These are phyloP conservation scores for Mormyrus hasselquistii DNA, from an alignment of 2,797 vertebrate genomes.

Conservation along the genomic window DNA sequence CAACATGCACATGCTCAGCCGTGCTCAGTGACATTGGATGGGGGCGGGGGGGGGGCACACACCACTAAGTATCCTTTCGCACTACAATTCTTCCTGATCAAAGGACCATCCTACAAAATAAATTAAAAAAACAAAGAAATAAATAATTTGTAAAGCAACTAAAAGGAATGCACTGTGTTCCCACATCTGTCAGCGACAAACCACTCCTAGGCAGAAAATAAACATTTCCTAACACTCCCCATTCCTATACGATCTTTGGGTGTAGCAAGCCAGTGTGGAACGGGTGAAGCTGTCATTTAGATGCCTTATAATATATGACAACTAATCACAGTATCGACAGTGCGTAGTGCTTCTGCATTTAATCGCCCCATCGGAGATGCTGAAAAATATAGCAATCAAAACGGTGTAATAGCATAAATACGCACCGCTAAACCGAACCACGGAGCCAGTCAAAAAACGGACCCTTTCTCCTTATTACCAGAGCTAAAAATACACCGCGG, in stretches of 20 bases:
- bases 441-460: neutral
- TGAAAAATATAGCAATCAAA: neutral
- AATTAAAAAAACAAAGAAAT: neutral
- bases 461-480: constrained; percentile 1
- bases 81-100: neutral
- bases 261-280: constrained; percentile 4
- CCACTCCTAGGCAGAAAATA: constrained; percentile 15
- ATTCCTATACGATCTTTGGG: constrained; percentile 29
- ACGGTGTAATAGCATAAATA: neutral
- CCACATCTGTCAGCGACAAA: neutral
- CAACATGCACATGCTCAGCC: neutral
- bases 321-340: neutral
- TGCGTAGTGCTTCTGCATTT: neutral
- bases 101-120: neutral
- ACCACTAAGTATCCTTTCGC: neutral
- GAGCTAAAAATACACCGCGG: constrained; percentile 11
- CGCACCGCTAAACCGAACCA: neutral
- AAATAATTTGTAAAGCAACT: neutral
- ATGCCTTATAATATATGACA: neutral
- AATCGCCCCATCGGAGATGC: neutral
- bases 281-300: neutral
- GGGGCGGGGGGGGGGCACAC: neutral
- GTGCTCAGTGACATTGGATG: neutral
- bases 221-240: constrained; percentile 19
- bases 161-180: neutral